Evolutionary conservation across 37 sponge, comb jelly and placozoan species (phyloP).

Genomic region (Mnemiopsis leidyi): DNA sequence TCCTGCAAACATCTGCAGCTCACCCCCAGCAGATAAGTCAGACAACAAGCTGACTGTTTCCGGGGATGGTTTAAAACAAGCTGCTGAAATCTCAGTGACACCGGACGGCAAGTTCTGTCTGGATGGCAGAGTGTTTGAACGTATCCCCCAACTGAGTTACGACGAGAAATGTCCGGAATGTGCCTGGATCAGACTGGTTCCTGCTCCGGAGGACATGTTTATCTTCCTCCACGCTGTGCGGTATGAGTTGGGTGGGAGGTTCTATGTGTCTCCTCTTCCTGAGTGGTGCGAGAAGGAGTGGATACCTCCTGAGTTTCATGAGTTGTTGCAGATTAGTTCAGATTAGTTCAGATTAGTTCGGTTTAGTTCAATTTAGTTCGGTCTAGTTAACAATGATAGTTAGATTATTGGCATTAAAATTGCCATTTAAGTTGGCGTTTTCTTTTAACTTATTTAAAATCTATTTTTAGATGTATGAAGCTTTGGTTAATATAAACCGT

Average conservation of each 20-base stretch:
- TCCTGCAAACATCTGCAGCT: neutral
- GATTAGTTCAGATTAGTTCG: too few species aligned
- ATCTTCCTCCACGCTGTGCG: constrained; percentile 44
- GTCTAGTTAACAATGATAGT: too few species aligned
- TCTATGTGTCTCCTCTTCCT: constrained; percentile 18
- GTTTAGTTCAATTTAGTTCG: too few species aligned
- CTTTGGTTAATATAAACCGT: too few species aligned
- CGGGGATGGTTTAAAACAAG: constrained; percentile 23
- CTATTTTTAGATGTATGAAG: too few species aligned
- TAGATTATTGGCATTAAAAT: too few species aligned
- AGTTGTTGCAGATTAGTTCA: neutral
- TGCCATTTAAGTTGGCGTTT: too few species aligned
- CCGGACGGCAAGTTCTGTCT: neutral
- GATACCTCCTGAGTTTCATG: neutral
- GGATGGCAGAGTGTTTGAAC: neutral
- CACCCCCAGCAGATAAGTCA: neutral
- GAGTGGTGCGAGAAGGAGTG: constrained; percentile 41
- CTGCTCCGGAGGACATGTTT: constrained; percentile 37
- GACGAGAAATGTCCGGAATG: constrained; percentile 36
- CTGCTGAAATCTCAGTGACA: neutral
- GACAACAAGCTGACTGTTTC: neutral
- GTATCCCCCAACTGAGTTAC: constrained; percentile 16
- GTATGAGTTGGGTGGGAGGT: constrained; percentile 21
- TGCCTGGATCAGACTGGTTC: neutral
- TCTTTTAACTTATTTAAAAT: too few species aligned